Conservation (phyloP, 2,113 vertebrate species). For the Trichomycterus rosablanca region DNA sequence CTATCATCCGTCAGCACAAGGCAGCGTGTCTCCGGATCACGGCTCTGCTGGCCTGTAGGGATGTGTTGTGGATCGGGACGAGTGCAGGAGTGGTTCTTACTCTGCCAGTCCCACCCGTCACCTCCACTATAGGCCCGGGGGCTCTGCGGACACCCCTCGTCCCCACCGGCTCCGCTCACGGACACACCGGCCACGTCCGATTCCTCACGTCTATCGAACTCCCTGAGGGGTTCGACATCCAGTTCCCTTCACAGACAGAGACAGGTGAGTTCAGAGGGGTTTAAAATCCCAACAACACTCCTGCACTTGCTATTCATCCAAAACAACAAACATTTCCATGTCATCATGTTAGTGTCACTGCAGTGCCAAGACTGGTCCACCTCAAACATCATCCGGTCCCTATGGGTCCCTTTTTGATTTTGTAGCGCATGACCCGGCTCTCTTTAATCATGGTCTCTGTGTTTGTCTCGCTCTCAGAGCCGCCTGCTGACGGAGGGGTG, state of each 20-base stretch:
- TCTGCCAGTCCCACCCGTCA: conserved; percentile 69
- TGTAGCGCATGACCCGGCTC: too few relatives aligned
- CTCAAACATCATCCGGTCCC: too few relatives aligned
- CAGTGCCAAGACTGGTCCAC: too few relatives aligned
- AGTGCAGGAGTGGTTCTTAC: conserved; percentile 93
- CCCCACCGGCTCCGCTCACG: conserved; percentile 86
- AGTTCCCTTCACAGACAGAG: conserved; percentile 66
- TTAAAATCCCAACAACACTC: too few relatives aligned
- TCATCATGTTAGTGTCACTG: too few relatives aligned
- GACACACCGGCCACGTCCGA: conserved; percentile 94
- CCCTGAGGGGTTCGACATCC: conserved; percentile 81
- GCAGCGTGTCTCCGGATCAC: conserved; percentile 94
- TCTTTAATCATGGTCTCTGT: too few relatives aligned
- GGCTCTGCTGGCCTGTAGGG: conserved; percentile 86
- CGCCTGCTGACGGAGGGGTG: background rate
- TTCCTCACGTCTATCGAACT: conserved; percentile 92
- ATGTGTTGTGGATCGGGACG: conserved; percentile 94
- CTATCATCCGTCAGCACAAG: conserved; percentile 97
- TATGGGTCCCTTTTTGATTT: too few relatives aligned
- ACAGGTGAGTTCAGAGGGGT: conserved; percentile 48
- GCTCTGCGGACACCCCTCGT: conserved; percentile 66
- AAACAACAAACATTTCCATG: too few relatives aligned
- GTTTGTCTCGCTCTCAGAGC: too few relatives aligned
- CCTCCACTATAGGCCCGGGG: conserved; percentile 64
- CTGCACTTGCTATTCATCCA: background rate